Base-by-base conservation (phyloP, 2,888 invertebrate species). In the Cosmia pyralina region DNA sequence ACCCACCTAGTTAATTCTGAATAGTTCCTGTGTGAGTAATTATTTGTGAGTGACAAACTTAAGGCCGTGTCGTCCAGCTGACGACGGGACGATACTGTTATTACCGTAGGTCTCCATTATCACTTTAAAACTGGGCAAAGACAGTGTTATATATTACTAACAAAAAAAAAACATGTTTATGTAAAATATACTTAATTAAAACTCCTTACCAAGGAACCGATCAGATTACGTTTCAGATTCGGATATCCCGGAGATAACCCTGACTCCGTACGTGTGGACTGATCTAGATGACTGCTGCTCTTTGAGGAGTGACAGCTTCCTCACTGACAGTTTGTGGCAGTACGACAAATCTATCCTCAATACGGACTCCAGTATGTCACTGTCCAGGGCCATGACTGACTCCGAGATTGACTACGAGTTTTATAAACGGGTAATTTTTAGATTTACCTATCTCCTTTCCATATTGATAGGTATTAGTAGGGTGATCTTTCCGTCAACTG, bases 361-460 rank as follows among this genome's bases (percentile, higher is more conserved):
- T 65, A 92, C 94, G 0, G 93, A 90, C 64, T 94, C 94, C 2
- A 94, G 94, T 55, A 77, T 95, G 34, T 85, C 95, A 0, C 77
- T 96, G 63, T 94, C 95, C 0, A 89, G 95, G 48, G 95, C 95
- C 11, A 90, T 96, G 93, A 94, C 94, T 0, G 95, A 95, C 64
- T 94, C 95, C 0, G 95, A 95, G 53, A 95, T 95, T 4, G 95
- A 96, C 69, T 96, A 95, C 77, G 91, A 85, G 3, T 84, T 88
- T 69, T 93, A 91, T 78, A 92, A 90, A 76, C 83, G 92, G 89
- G 96, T 95, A 72, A 91, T 58, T 57, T 78, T 5, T 52, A n/a
- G 13, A 15, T 52, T 38, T 38, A 38, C 0, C 6, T 38, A n/a
- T 34, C 8, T 64, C n/a, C 4, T n/a, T 28, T 28, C 28, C 28